A percentile compares a stretch with the other conserved stretches of the same genome.
Conservation (phyloP, 2,888 invertebrate species). For the Cephus spinipes region DNA sequence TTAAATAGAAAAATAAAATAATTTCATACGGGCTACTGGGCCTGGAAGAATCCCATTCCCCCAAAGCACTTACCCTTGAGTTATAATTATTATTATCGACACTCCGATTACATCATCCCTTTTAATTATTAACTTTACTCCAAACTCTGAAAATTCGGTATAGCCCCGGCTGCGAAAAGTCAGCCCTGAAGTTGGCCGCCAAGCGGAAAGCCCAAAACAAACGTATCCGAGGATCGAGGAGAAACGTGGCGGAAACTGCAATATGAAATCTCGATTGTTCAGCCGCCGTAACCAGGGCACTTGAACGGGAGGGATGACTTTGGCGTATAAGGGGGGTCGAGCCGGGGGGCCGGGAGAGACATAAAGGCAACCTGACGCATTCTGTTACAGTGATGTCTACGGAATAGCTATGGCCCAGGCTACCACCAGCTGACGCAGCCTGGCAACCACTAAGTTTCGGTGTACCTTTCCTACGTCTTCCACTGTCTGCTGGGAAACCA, state of each 20-base stretch:
- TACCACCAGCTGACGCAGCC: slow-evolving; percentile 46
- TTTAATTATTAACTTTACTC: background rate
- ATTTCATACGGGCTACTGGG: background rate
- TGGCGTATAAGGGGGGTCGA: background rate
- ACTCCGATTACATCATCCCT: background rate
- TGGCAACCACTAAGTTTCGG: slow-evolving; percentile 43
- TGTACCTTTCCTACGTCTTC: slow-evolving; percentile 6
- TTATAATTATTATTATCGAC: background rate
- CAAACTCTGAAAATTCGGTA: too few species aligned
- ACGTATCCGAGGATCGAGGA: background rate
- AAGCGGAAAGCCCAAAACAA: background rate
- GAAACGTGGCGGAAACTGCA: background rate
- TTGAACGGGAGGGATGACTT: background rate
- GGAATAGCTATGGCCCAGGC: slow-evolving; percentile 46
- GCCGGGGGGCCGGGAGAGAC: slow-evolving; percentile 31
- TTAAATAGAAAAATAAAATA: background rate
- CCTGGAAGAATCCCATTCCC: background rate
- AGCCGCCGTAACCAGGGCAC: background rate
- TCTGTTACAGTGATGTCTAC: slow-evolving; percentile 55
- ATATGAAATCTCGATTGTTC: slow-evolving; percentile 4
- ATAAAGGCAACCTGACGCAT: slow-evolving; percentile 60
- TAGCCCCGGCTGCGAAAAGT: background rate
- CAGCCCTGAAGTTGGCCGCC: background rate
- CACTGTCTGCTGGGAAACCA: background rate
- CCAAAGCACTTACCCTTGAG: background rate